Conservation (phyloP, 1,140 invertebrate species). For the Heliconius nattereri region DNA sequence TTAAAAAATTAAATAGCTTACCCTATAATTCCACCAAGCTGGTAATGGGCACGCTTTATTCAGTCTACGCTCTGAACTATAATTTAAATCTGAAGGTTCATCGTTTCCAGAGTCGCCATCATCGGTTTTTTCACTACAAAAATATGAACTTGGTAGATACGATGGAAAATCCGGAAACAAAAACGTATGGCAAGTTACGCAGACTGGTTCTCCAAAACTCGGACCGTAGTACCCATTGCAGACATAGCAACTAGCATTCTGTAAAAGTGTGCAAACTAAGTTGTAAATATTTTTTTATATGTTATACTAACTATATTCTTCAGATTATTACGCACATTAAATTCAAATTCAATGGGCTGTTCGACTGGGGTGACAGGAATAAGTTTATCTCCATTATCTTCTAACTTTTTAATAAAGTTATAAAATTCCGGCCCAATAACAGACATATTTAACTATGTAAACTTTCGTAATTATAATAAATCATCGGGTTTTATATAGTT, state of each 20-base stretch:
- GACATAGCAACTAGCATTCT: conserved; percentile 87
- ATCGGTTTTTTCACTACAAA: conserved; percentile 88
- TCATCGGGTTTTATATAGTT: background rate
- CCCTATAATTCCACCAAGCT: conserved; percentile 68
- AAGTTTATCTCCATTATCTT: conserved; percentile 72
- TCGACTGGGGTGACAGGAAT: conserved; percentile 51
- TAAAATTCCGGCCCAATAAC: conserved; percentile 65
- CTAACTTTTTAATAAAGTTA: conserved; percentile 67
- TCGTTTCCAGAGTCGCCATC: conserved; percentile 97
- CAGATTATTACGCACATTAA: conserved; percentile 55
- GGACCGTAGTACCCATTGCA: conserved; percentile 97
- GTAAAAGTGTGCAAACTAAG: conserved; percentile 53
- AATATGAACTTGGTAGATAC: conserved; percentile 82
- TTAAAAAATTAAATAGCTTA: conserved; percentile 43
- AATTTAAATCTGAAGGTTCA: conserved; percentile 90
- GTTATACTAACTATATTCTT: background rate
- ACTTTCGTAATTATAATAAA: background rate
- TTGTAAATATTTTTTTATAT: background rate
- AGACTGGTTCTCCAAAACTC: conserved; percentile 95
- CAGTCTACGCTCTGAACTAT: conserved; percentile 69
- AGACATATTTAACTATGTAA: conserved; percentile 51
- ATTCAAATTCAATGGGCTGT: conserved; percentile 66
- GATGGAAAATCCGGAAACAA: conserved; percentile 91
- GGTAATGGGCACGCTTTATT: conserved; percentile 65
- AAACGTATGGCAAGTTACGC: conserved; percentile 95